Base-by-base conservation (phyloP, 2,113 vertebrate genomes). In the Nothobranchius kuhntae region DNA sequence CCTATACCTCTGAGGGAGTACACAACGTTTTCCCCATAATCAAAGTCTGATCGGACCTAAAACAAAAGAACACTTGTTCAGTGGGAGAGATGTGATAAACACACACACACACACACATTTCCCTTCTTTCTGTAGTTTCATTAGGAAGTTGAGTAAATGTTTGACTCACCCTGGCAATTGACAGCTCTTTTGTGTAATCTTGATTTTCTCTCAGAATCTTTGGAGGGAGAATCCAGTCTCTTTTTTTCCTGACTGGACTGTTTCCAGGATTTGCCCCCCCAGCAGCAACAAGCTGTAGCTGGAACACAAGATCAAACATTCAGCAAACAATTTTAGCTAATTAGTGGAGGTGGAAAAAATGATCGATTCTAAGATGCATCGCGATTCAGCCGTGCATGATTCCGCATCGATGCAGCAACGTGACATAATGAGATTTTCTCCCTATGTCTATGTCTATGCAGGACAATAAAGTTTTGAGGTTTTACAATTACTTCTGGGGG, bases 1-100 rank as follows among this genome's bases (percentile, higher is more conserved):
- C 97, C 93, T 63, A 51, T n/a, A 47, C 89, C 97, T 88, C 53
- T 91, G 74, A 93, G 93, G 85, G 75, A 91, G 68, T 98, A 99
- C 0, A 6, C 65, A 66, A 98, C 71, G 36, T 75, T 78, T 24
- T 72, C 61, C 38, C 0, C 0, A 7, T 1, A 1, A 11, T 94
- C 88, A 36, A 54, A 82, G 51, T 99, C 96, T 24, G 96, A 98
- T 71, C 94, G 93, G 75, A 99, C 96, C 97, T 99, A 55, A 51
- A 90, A 87, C 6, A 58, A 7, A 7, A 68, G 13, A 50, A 36
- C 0, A 66, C 0, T 9, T 50, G 3, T 17, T 55, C 3, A 57
- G 17, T 35, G 56, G 4, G 35, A 6, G 13, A 14, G 13, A 30
- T 30, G 2, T 30, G 26, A 30, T 30, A 30, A 30, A 30, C 9